Conservation (phyloP, 2,888 invertebrate genomes). For the Apotomis capreana region DNA sequence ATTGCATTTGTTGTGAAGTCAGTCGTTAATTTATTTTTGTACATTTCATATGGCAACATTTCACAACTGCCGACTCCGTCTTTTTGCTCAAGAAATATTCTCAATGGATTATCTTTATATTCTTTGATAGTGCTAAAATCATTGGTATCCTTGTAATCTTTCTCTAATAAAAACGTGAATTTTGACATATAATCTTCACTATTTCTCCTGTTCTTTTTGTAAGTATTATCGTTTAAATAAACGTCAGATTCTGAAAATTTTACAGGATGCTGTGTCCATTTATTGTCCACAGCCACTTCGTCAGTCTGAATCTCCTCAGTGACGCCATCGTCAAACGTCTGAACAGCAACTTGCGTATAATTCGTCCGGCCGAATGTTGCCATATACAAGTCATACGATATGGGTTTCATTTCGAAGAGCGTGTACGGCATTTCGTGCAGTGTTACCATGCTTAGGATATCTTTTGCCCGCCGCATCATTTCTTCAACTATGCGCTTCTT, state of each 20-base stretch:
- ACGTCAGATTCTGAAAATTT: slow-evolving; percentile 68
- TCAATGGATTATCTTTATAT: slow-evolving; percentile 65
- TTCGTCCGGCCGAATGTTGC: slow-evolving; percentile 73
- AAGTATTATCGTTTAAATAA: slow-evolving; percentile 49
- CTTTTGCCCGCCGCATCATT: slow-evolving; percentile 68
- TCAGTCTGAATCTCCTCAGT: slow-evolving; percentile 73
- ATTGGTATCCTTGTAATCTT: slow-evolving; percentile 46
- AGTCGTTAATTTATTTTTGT: slow-evolving; percentile 64
- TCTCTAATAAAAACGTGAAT: slow-evolving; percentile 59
- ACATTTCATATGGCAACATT: slow-evolving; percentile 67
- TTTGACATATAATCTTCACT: slow-evolving; percentile 62
- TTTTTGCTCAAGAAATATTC: slow-evolving; percentile 75
- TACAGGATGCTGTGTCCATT: slow-evolving; percentile 77
- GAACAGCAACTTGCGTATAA: slow-evolving; percentile 69
- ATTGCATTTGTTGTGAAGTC: slow-evolving; percentile 59
- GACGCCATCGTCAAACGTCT: slow-evolving; percentile 77
- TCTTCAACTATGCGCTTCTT: slow-evolving; percentile 61
- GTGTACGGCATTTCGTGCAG: slow-evolving; percentile 74
- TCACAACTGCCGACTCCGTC: slow-evolving; percentile 67
- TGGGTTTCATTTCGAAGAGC: slow-evolving; percentile 77
- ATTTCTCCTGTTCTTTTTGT: slow-evolving; percentile 52
- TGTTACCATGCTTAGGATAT: slow-evolving; percentile 72
- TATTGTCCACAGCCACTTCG: slow-evolving; percentile 57
- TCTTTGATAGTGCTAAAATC: slow-evolving; percentile 53
- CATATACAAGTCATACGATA: slow-evolving; percentile 77